Evolutionary conservation across 2,797 vertebrate species (phyloP).

Genomic region (Trachops cirrhosus): DNA sequence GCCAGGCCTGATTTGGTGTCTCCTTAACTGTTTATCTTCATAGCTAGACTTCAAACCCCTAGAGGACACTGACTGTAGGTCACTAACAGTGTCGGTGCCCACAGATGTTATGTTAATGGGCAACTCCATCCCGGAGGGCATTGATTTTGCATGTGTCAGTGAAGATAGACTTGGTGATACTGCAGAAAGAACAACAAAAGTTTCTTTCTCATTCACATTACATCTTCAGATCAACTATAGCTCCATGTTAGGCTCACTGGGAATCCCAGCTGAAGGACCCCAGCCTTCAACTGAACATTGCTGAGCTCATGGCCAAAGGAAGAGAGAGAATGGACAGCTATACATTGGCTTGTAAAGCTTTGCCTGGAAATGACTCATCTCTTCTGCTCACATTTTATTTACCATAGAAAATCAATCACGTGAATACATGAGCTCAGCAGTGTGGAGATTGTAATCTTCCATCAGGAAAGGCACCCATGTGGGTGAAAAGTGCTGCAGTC

Average conservation of each 20-base stretch:
- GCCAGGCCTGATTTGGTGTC: neutral
- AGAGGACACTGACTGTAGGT: neutral
- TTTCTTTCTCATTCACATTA: neutral
- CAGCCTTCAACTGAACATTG: neutral
- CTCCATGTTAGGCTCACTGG: neutral
- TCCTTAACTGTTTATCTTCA: neutral
- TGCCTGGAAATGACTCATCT: neutral
- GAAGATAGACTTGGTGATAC: neutral
- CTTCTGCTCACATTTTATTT: constrained; percentile 18
- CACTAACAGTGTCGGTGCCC: neutral
- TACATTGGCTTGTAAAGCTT: neutral
- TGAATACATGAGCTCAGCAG: neutral
- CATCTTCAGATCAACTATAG: neutral
- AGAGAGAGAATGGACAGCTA: neutral
- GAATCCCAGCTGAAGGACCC: neutral
- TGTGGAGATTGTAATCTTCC: neutral
- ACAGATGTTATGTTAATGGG: neutral
- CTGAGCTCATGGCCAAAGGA: neutral
- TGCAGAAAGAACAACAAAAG: neutral
- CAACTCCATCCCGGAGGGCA: neutral
- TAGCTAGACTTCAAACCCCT: neutral
- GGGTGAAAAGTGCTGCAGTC: neutral
- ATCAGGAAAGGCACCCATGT: neutral
- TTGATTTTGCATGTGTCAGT: neutral
- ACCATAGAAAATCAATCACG: neutral